phyloP scores from a whole-genome alignment of 2,888 invertebrate species.

The Netelia inedita region DNA sequence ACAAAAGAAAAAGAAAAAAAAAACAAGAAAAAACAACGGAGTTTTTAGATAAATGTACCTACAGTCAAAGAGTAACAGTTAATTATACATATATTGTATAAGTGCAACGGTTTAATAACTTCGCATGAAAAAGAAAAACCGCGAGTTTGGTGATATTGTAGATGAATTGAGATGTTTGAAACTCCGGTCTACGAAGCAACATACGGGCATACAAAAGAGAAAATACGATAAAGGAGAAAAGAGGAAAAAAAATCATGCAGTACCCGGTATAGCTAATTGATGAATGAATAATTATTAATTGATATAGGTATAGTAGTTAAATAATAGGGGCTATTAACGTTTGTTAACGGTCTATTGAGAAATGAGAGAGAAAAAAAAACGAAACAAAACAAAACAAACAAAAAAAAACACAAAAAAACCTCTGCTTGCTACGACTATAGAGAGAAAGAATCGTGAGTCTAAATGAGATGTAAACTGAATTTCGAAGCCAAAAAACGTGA shows the following conservation, averaged over 20 bases:
- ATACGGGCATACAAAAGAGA: constrained; percentile 45
- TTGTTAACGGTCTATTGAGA: constrained; percentile 76
- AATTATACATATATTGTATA: constrained; percentile 68
- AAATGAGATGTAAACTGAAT: constrained; percentile 38
- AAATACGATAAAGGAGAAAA: constrained; percentile 59
- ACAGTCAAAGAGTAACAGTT: constrained; percentile 78
- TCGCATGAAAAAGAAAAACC: constrained; percentile 47
- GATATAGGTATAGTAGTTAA: constrained; percentile 76
- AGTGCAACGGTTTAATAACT: constrained; percentile 34
- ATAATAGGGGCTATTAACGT: constrained; percentile 76
- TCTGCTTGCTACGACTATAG: constrained; percentile 49
- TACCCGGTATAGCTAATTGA: constrained; percentile 74
- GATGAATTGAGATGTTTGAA: constrained; percentile 46
- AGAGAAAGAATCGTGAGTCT: constrained; percentile 52
- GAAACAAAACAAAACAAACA: constrained; percentile 19
- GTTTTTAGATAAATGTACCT: constrained; percentile 84
- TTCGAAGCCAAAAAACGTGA: constrained; percentile 55
- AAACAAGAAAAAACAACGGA: constrained; percentile 25
- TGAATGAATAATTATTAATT: constrained; percentile 73
- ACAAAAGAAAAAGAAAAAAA: constrained; percentile 70
- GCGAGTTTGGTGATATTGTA: constrained; percentile 65
- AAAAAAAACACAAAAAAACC: constrained; percentile 18
- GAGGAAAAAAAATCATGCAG: constrained; percentile 53
- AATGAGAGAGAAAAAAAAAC: constrained; percentile 32
- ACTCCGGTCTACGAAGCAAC: constrained; percentile 57